phyloP scores from a whole-genome alignment of 2,113 vertebrate genomes.

The Microcebus murinus region DNA sequence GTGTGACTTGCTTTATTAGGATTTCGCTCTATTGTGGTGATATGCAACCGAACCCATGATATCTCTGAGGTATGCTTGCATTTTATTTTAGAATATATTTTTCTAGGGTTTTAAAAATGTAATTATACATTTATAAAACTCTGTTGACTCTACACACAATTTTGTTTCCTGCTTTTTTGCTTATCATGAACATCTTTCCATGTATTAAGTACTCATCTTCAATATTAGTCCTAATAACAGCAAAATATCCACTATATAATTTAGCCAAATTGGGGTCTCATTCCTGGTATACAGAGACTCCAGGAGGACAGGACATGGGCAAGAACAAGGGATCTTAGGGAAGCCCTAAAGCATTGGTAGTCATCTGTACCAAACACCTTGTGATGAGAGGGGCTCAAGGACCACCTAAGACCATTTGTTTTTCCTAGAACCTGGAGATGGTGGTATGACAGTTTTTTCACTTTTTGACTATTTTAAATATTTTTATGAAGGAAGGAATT shows the following conservation, averaged over 20 bases:
- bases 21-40: not conserved
- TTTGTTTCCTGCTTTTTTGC: not conserved
- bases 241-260: not conserved
- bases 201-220: conserved; percentile 3
- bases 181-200: not conserved
- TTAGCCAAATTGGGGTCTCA: not conserved
- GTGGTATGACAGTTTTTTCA: not conserved
- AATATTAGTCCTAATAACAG: not conserved
- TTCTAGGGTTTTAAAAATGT: not conserved
- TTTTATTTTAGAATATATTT: not conserved
- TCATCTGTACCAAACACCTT: not conserved
- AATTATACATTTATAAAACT: not conserved
- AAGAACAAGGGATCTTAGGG: not conserved
- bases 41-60: not conserved
- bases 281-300: not conserved
- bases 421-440: not conserved
- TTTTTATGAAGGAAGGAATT: not conserved
- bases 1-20: not conserved
- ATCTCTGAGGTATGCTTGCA: not conserved
- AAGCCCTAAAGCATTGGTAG: not conserved
- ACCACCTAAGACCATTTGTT: not conserved
- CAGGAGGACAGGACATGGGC: not conserved
- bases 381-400: not conserved
- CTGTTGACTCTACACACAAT: not conserved
- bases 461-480: not conserved